Evolutionary conservation across 2,113 vertebrate genomes (phyloP), one percentile per base, ranked within the genome.

Genomic region (Eulemur macaco): DNA sequence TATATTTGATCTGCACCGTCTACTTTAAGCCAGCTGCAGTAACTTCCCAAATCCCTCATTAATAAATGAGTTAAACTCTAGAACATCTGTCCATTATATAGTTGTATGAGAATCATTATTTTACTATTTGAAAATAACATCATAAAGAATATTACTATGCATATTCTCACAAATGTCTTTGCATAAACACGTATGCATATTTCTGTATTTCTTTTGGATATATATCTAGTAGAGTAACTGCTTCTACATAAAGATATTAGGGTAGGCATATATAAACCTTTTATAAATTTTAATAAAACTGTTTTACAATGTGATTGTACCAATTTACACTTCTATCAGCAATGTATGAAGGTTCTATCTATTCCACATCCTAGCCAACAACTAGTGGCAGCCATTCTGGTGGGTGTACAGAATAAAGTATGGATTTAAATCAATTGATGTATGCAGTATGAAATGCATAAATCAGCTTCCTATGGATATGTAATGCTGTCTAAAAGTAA

Each of bases 401-500:
- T 15, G 3, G 25, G 39, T 47, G 10, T 64, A 39, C 31, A 45
- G 29, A 92, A 63, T 29, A 63, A 82, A 68, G n/a, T 66, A 93
- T 39, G 34, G 21, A 64, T 85, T 94, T 92, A 85, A 87, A 86
- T 90, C 69, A 76, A 89, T 50, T 87, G 27, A 89, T 2, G 1
- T 25, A 78, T 18, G 63, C 12, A 64, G 25, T 81, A 95, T 58
- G 15, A 97, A 97, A 86, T n/a, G 11, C 47, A 84, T 89, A 89
- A 81, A 74, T 85, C 52, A 78, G 12, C 81, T n/a, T 81, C 34
- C 73, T 90, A 56, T 91, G 54, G 58, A 87, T 94, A 83, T 78
- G 77, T 37, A 94, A 96, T 37, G 42, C 10, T 64, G n/a, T 31
- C 77, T 86, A 39, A 92, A 95, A 92, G 12, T 86, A 92, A 77